phyloP scores from a whole-genome alignment of 1,140 invertebrate species.

The Arctopsyche grandis region DNA sequence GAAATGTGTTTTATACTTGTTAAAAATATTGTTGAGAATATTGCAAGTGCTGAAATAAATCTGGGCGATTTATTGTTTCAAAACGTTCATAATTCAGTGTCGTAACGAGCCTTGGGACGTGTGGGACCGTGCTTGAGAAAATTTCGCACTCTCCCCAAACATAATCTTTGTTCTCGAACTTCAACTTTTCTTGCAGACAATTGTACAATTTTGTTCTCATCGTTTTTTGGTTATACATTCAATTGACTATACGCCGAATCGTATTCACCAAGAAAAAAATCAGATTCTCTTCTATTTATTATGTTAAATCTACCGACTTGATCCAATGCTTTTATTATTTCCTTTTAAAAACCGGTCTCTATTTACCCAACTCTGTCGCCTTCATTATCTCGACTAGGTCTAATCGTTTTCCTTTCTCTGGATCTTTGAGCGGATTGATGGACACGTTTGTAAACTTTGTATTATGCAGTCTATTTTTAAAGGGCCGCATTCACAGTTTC shows the following conservation, averaged over 20 bases:
- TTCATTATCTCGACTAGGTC: neutral
- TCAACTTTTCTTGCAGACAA: neutral
- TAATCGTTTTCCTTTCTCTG: neutral
- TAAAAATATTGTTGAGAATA: no score
- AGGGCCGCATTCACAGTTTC: neutral
- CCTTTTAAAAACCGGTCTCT: neutral
- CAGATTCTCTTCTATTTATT: neutral
- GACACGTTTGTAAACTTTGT: neutral
- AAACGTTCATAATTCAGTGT: neutral
- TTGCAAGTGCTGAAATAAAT: neutral
- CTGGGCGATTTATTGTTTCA: neutral
- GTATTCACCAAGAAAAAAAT: no score
- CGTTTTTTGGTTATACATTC: no score
- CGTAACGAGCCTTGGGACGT: neutral
- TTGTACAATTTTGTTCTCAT: neutral
- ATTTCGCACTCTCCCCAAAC: neutral
- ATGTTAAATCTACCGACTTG: neutral
- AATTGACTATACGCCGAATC: no score
- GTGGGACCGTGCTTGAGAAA: neutral
- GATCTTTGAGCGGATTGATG: neutral
- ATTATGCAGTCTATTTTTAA: constrained; percentile 2
- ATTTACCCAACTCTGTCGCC: neutral
- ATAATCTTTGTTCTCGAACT: neutral
- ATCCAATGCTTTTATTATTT: no score
- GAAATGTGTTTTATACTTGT: no score